Conservation (phyloP, 2,797 vertebrate species). For the Sternarchorhynchus goeldii region DNA sequence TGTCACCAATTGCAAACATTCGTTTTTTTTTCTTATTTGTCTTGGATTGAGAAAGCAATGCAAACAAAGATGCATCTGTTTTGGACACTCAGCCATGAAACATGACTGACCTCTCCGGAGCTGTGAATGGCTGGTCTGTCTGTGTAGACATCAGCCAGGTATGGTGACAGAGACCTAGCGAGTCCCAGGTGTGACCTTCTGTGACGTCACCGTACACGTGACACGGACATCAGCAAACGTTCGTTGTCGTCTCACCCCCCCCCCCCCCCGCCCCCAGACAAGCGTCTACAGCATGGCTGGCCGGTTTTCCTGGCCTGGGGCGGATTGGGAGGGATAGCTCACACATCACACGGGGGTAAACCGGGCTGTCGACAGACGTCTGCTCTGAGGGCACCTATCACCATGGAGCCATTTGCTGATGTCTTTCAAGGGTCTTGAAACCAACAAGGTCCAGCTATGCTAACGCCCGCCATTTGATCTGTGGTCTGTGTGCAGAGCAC, state of each 20-base stretch:
- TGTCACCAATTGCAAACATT: too few species aligned
- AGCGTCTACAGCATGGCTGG: slow-evolving; percentile 7
- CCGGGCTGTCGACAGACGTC: slow-evolving; percentile 63
- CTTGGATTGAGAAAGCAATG: too few species aligned
- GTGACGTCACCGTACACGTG: background rate
- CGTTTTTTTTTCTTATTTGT: too few species aligned
- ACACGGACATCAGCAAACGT: background rate
- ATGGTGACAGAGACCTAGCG: slow-evolving; percentile 46
- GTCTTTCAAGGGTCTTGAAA: slow-evolving; percentile 64
- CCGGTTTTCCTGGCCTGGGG: slow-evolving; percentile 1
- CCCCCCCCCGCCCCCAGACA: background rate
- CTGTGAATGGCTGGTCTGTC: slow-evolving; percentile 3
- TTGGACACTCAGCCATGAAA: background rate
- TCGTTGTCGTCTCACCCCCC: slow-evolving; percentile 1
- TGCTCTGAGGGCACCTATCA: slow-evolving; percentile 65
- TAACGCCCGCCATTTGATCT: slow-evolving; percentile 53
- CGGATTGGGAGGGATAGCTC: slow-evolving; percentile 18
- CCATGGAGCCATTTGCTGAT: slow-evolving; percentile 62
- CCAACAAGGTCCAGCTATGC: slow-evolving; percentile 63
- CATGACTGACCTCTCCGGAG: background rate
- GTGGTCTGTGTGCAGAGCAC: slow-evolving; percentile 31
- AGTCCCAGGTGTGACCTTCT: slow-evolving; percentile 26
- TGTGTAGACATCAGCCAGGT: slow-evolving; percentile 36
- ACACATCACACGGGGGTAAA: slow-evolving; percentile 34
- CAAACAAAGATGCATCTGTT: background rate